A percentile compares a stretch with the other conserved stretches of the same genome.
Evolutionary conservation across 2,797 vertebrate genomes (phyloP).

Genomic region (Petrocephalus schoutedeni): DNA sequence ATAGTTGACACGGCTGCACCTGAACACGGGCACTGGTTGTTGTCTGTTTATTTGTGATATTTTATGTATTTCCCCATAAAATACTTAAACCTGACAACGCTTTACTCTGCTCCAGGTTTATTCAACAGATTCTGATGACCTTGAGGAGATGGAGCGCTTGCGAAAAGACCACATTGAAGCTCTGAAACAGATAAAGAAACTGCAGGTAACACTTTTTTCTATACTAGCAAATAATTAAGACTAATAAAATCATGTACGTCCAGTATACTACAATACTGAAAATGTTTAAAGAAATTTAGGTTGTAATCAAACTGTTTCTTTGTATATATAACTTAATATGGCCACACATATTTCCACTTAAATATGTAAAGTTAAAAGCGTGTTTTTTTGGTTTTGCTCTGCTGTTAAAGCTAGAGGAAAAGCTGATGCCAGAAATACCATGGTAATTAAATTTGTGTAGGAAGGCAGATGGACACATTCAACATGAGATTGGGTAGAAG

Average conservation of each 20-base stretch:
- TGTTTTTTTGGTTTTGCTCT: background rate
- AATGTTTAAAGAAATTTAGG: background rate
- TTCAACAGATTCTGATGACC: constrained; percentile 64
- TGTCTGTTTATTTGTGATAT: too few species aligned
- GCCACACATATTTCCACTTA: background rate
- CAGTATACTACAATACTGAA: background rate
- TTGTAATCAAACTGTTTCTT: background rate
- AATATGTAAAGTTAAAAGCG: background rate
- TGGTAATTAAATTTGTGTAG: constrained; percentile 11
- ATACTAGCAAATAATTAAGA: background rate
- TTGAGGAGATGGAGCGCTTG: constrained; percentile 69
- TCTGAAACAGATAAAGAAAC: constrained; percentile 68
- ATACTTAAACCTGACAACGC: background rate
- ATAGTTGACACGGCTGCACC: too few species aligned
- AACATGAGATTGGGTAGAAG: background rate
- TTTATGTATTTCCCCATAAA: too few species aligned
- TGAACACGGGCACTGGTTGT: too few species aligned
- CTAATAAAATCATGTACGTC: background rate
- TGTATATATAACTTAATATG: background rate
- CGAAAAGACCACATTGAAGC: constrained; percentile 75
- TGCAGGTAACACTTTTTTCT: constrained; percentile 68
- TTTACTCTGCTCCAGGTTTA: constrained; percentile 51
- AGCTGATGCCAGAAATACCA: constrained; percentile 5
- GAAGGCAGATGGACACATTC: background rate
- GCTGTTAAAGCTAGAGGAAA: background rate